Base-by-base conservation (phyloP, 2,113 vertebrate genomes). In the Leuciscus idus region DNA sequence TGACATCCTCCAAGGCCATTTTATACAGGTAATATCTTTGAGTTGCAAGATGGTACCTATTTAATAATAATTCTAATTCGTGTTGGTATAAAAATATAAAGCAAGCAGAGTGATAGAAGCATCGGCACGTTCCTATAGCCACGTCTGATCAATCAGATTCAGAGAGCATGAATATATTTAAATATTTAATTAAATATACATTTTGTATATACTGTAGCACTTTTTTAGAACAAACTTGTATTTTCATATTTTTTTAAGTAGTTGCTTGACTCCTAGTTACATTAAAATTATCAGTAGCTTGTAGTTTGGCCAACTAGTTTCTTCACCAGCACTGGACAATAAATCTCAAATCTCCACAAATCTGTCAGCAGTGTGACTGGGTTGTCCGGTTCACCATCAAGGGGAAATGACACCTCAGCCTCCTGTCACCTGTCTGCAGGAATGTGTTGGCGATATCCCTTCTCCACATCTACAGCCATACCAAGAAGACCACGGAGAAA, bases 401-500 rank as follows among this genome's bases (percentile, higher is more conserved):
- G 87, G 87, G 88, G 86, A 92, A 91, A 90, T 87, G 89, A 92
- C 72, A 91, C 85, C 90, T 87, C 84, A 46, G 33, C 86, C 76
- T 85, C 87, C 70, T 76, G 73, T 66, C 88, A 88, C 74, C 89
- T 89, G 86, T 82, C 89, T 83, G 36, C 66, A 79, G 70, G 82
- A 75, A 72, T 75, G 73, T 52, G 46, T 82, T 68, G 23, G 75
- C 62, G 21, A 13, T 30, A 57, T 72, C 80, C 50, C 61, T 57
- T 26, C 30, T 36, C 19, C 57, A 70, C 84, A 81, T 86, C 64
- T 62, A 78, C 86, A 86, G 12, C 55, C 33, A 50, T 57, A 64
- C 48, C 84, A 30, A 36, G 81, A 79, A 87, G 55, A 23, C 23
- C 61, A 70, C 30, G 36, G 75, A 81, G 83, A 84, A 80, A 77